Percentiles rank a stretch among this genome's conserved stretches.
phyloP scores from a whole-genome alignment of 2,113 vertebrate species.

The Genyomyrus donnyi region DNA sequence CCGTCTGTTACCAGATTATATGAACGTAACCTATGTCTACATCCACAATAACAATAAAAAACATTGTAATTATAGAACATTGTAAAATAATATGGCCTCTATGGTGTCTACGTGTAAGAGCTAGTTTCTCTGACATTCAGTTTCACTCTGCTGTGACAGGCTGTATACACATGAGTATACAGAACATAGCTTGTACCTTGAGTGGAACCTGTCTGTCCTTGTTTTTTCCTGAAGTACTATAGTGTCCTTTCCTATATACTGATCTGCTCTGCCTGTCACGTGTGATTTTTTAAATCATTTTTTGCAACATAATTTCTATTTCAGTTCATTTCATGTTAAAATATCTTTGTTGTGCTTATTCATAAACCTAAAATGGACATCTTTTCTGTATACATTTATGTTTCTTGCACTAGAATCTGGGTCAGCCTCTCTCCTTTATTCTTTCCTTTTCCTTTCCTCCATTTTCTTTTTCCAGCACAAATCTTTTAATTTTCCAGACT shows the following conservation, averaged over 20 bases:
- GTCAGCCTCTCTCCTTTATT: neutral
- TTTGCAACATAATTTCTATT: neutral
- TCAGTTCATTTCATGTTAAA: neutral
- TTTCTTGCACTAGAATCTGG: neutral
- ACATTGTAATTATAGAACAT: neutral
- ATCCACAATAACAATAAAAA: neutral
- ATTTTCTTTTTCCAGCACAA: conserved; percentile 30
- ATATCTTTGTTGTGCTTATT: neutral
- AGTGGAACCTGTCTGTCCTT: neutral
- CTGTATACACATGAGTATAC: neutral
- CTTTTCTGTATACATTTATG: neutral
- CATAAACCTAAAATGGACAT: neutral
- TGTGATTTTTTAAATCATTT: neutral
- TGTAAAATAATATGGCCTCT: neutral
- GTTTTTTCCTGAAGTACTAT: neutral
- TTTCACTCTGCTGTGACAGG: too few species aligned
- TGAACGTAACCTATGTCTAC: neutral
- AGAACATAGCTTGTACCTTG: neutral
- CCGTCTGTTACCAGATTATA: neutral
- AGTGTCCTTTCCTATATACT: neutral
- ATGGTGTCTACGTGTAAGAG: neutral
- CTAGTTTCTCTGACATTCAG: too few species aligned
- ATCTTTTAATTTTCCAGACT: conserved; percentile 27
- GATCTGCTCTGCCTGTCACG: neutral
- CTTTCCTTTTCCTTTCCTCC: conserved; percentile 1